Conservation (phyloP, 2,888 invertebrate genomes). For the Amblyjoppa fuscipennis region DNA sequence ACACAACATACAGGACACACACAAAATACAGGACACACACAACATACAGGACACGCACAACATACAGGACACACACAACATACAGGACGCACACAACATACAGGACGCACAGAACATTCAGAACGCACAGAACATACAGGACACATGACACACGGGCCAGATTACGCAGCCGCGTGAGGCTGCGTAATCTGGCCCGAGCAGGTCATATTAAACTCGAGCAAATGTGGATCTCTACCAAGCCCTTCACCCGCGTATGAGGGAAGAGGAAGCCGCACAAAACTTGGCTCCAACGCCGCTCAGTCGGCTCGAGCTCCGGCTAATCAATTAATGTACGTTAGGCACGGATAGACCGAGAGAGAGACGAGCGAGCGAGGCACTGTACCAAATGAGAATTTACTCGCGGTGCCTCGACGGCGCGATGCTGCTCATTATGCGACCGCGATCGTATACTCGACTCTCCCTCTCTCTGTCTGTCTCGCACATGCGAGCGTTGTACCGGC, state of each 20-base stretch:
- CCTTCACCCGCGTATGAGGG: neutral
- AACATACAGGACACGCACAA: too few species aligned
- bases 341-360: slow-evolving; percentile 13
- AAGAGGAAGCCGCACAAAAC: neutral
- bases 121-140: too few species aligned
- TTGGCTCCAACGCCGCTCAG: neutral
- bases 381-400: slow-evolving; percentile 62
- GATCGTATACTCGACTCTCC: slow-evolving; percentile 30
- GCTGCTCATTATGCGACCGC: slow-evolving; percentile 59
- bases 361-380: slow-evolving; percentile 20
- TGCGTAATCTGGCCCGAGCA: neutral
- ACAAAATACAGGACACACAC: too few species aligned
- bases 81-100: too few species aligned
- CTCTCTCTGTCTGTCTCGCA: neutral
- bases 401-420: slow-evolving; percentile 48
- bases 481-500: neutral
- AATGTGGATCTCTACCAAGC: neutral
- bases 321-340: slow-evolving; percentile 43
- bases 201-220: neutral
- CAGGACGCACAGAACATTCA: too few species aligned
- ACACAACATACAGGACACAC: too few species aligned
- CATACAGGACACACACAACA: too few species aligned
- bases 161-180: neutral
- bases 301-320: slow-evolving; percentile 18
- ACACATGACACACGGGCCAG: too few species aligned